Percentiles rank a stretch among this genome's conserved stretches.
Conservation (phyloP, 2,113 vertebrate species). For the Perca fluviatilis region DNA sequence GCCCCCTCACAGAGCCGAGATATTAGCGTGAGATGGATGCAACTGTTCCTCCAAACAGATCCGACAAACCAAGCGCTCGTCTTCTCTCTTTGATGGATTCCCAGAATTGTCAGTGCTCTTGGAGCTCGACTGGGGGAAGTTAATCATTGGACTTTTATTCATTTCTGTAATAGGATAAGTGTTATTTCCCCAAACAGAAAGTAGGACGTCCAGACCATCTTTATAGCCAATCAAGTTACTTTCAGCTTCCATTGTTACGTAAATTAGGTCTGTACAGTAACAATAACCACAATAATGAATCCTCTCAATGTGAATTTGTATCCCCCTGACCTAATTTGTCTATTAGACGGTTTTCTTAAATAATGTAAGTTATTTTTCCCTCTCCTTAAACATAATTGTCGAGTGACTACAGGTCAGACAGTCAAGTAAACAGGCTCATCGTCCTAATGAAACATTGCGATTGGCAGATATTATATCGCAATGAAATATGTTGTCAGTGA, state of each 20-base stretch:
- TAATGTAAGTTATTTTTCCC: background rate
- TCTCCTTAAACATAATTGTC: background rate
- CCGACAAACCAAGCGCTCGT: slow-evolving; percentile 9
- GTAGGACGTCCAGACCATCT: background rate
- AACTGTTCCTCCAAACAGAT: slow-evolving; percentile 18
- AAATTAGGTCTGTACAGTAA: background rate
- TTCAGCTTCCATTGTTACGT: background rate
- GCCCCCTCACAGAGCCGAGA: background rate
- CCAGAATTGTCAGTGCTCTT: slow-evolving; percentile 1
- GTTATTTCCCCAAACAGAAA: slow-evolving; percentile 18
- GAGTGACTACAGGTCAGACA: background rate
- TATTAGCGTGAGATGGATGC: slow-evolving; percentile 40
- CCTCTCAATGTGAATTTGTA: background rate
- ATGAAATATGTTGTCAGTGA: background rate
- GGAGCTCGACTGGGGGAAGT: background rate
- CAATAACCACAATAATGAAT: background rate
- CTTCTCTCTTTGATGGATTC: slow-evolving; percentile 51
- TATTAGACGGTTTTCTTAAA: background rate
- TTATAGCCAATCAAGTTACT: background rate
- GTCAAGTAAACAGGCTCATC: background rate
- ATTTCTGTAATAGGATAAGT: slow-evolving; percentile 24
- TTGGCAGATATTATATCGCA: background rate
- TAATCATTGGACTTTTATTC: slow-evolving; percentile 39
- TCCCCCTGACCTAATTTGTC: no score
- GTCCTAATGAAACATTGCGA: background rate